phyloP scores from a whole-genome alignment of 2,113 vertebrate species.

The Semnornis frantzii region DNA sequence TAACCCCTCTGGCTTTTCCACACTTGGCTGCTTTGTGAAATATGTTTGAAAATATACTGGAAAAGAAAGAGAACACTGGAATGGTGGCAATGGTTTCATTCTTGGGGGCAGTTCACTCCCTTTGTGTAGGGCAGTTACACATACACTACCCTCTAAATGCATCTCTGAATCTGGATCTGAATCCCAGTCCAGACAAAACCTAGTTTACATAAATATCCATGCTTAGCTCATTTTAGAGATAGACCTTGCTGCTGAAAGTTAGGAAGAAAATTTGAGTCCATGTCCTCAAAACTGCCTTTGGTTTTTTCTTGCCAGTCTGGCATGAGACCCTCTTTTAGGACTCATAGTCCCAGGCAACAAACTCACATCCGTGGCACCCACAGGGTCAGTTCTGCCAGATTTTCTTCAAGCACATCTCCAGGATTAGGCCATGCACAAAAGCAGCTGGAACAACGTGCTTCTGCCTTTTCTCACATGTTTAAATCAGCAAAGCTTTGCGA shows the following conservation, averaged over 20 bases:
- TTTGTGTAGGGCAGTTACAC: not conserved
- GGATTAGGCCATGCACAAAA: not conserved
- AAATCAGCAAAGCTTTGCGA: not conserved
- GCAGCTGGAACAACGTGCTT: rapidly evolving
- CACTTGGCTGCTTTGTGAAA: not conserved
- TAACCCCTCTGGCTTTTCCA: not conserved
- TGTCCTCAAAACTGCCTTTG: not conserved
- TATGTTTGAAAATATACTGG: not conserved
- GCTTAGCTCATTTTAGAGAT: not conserved
- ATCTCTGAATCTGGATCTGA: not conserved
- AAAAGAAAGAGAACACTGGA: not conserved
- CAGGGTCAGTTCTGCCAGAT: not conserved
- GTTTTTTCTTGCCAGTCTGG: not conserved
- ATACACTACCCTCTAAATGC: not conserved
- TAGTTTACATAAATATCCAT: not conserved
- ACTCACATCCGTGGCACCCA: not conserved
- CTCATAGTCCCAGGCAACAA: not conserved
- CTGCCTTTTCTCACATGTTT: not conserved
- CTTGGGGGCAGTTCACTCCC: not conserved
- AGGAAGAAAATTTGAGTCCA: not conserved
- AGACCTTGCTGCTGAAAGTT: not conserved
- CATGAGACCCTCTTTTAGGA: not conserved
- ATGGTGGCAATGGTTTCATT: not conserved
- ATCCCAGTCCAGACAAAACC: not conserved
- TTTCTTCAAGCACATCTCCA: not conserved